Base-by-base conservation (phyloP, 2,888 invertebrate species). In the Drosophila colorata region DNA sequence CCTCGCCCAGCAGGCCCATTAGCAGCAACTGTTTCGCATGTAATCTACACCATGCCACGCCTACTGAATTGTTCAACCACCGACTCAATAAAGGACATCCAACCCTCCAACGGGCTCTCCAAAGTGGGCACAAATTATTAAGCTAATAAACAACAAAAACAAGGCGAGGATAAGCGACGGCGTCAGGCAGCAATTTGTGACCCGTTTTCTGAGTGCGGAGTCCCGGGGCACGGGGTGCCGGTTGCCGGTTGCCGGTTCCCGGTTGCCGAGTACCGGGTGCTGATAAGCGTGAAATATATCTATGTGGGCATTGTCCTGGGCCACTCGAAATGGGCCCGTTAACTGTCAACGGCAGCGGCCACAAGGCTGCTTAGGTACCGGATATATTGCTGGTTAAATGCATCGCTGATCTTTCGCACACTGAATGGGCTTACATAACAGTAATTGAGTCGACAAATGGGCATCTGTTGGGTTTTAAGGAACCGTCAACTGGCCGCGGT, bases 241-340 rank as follows among this genome's bases (percentile, higher is more conserved):
- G 28, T 23, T 23, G 35, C 23, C 8, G 18, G 28, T 20, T 41
- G 16, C 14, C 51, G 33, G 28, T 23, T 23, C 20, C 23, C 8
- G 18, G 28, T 20, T 41, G 16, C 14, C 51, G 33, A 4, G 25
- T 25, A 40, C 25, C 9, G 20, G 61, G 75, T 69, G 84, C 82
- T 83, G 90, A 89, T 87, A 89, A 90, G 87, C 90, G 88, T 89
- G 75, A 89, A 90, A 88, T 86, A 69, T 74, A 35, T 64, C 9
- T 40, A 35, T 14, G 37, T 7, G 31, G 38, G 33, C 40, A 58
- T 40, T 79, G 79, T 78, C 72, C 79, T 72, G 71, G 67, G 66
- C 55, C 78, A 63, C 80, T 77, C 75, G 67, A 78, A 78, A 59
- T 63, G 78, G 78, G 52, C 76, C 82, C 67, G 60, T 74, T 69